Base-by-base conservation (phyloP, 2,888 invertebrate species). In the Noctua janthe region DNA sequence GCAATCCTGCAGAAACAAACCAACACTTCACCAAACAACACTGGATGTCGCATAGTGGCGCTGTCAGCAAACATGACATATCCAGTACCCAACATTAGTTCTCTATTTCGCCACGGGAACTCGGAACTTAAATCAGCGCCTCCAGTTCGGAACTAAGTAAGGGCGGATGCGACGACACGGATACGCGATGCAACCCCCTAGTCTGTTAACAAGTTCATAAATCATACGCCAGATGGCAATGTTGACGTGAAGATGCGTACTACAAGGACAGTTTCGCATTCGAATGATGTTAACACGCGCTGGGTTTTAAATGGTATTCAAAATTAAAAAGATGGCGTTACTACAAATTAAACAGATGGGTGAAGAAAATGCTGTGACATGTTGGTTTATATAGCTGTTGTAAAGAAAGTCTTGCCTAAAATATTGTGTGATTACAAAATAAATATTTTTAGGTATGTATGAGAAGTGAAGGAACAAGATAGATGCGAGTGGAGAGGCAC, bases 211-310 rank as follows among this genome's bases (percentile, higher is more conserved):
- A 29, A 66, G 47, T 69, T 69, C 47, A 69, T 69, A 47, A 69
- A 47, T 69, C 69, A 69, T 29, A 29, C 47, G n/a, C n/a, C 69
- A 69, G 69, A 43, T 69, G 69, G 69, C 69, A 47, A n/a, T 69
- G 47, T 69, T 17, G 17, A 69, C n/a, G 2, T 69, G 15, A 13
- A 13, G 69, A 35, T 20, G 35, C n/a, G 15, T 47, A 64, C 15
- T 69, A 39, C 67, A 23, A 43, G 66, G 23, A 23, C 4, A 2
- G 43, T 43, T 43, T 39, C 39, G 23, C 66, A 23, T 23, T 20
- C 11, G 23, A 43, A 67, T 43, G 66, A 5, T 39, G 66, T 43
- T 23, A 29, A 43, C 43, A 67, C 23, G 23, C 6, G 7, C 43
- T 43, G 35, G 15, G 7, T 67, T 0, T n/a, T 67, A n/a, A 43